Conservation (phyloP, 2,888 invertebrate species). For the Isotomurus palustris region DNA sequence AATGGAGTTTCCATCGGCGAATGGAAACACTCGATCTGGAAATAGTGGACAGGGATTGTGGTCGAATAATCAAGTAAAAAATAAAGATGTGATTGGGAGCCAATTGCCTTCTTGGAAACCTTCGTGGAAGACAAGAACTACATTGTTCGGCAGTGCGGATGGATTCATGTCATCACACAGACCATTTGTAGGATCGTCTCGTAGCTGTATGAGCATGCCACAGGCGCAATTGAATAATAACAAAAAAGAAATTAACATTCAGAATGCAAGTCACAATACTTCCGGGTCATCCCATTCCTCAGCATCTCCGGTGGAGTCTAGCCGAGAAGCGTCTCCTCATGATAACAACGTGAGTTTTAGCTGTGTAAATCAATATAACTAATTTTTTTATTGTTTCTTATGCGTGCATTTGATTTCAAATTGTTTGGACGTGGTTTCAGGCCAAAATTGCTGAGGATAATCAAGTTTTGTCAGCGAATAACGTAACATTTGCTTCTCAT, state of each 20-base stretch:
- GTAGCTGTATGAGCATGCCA: too few relatives aligned
- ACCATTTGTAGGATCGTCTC: too few relatives aligned
- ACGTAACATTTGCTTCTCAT: too few relatives aligned
- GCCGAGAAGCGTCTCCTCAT: constrained; percentile 23
- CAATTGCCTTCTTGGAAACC: constrained; percentile 21
- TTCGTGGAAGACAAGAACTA: constrained; percentile 19
- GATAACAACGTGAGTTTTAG: constrained; percentile 10
- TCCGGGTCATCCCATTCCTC: constrained; percentile 6
- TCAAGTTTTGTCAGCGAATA: too few relatives aligned
- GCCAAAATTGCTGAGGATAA: not conserved
- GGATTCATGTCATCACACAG: too few relatives aligned
- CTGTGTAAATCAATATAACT: not conserved
- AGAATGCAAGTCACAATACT: too few relatives aligned
- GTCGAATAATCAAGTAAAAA: too few relatives aligned
- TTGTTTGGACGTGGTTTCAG: not conserved
- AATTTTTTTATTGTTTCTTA: constrained; percentile 5
- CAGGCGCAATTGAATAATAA: too few relatives aligned
- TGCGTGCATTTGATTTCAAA: not conserved
- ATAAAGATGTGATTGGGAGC: not conserved
- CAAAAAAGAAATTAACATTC: too few relatives aligned
- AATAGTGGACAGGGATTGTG: constrained; percentile 3
- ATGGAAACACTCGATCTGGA: constrained; percentile 3
- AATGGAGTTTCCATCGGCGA: constrained; percentile 5
- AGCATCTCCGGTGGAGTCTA: constrained; percentile 20
- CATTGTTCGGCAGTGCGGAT: constrained; percentile 2